Conservation (phyloP, 2,888 invertebrate species). For the Ennomos erosarius region DNA sequence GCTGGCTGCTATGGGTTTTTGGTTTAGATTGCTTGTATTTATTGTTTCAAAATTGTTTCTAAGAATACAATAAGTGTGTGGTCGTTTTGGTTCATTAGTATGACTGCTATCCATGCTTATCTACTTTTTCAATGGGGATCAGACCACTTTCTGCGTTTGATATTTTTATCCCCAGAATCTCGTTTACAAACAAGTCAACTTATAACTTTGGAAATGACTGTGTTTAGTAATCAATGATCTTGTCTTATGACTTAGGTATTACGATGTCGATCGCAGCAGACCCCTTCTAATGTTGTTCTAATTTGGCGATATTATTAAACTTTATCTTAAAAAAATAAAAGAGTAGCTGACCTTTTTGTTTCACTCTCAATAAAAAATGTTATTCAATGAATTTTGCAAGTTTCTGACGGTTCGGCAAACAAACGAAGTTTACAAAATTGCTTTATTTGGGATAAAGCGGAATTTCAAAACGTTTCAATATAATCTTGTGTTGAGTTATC, state of each 20-base stretch:
- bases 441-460: conserved; percentile 10
- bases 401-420: conserved; percentile 21
- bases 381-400: conserved; percentile 20
- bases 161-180: too few species aligned
- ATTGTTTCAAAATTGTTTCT: not conserved
- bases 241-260: too few species aligned
- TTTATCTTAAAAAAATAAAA: not conserved
- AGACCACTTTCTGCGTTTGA: too few species aligned
- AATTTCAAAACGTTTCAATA: conserved; percentile 12
- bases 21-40: not conserved
- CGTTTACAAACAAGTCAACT: too few species aligned
- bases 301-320: too few species aligned
- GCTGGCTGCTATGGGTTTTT: not conserved
- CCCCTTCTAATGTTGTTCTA: too few species aligned
- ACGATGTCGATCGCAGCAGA: too few species aligned
- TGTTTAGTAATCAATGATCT: too few species aligned
- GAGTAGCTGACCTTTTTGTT: conserved; percentile 7
- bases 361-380: conserved; percentile 19
- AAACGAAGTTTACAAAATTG: conserved; percentile 18
- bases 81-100: too few species aligned
- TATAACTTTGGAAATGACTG: too few species aligned
- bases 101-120: too few species aligned
- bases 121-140: too few species aligned
- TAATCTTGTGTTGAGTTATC: conserved; percentile 8
- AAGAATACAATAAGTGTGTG: not conserved